Percentiles rank a stretch among this genome's conserved stretches.
phyloP scores from a whole-genome alignment of 2,797 vertebrate species.

The Novumbra hubbsi region DNA sequence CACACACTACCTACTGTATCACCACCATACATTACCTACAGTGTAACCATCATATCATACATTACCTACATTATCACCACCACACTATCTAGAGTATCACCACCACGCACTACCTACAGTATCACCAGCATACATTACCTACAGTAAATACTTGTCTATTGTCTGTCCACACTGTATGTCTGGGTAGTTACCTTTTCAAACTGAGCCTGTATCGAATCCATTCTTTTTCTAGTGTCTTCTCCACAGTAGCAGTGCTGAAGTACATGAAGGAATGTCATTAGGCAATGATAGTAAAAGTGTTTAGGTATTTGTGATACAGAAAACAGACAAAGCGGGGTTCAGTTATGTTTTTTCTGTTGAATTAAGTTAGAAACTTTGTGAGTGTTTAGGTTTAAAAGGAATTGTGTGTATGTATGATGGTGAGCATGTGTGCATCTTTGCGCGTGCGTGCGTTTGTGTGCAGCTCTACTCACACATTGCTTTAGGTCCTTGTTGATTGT shows the following conservation, averaged over 20 bases:
- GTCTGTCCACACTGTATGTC: not conserved
- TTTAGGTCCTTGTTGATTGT: constrained; percentile 69
- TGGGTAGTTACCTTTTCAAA: constrained; percentile 65
- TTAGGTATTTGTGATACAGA: not conserved
- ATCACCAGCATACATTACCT: no score
- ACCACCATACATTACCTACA: no score
- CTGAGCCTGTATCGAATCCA: constrained; percentile 55
- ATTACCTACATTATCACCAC: no score
- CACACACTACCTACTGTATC: no score
- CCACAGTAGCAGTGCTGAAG: constrained; percentile 68
- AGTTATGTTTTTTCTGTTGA: no score
- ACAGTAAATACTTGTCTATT: not conserved
- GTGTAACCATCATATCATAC: no score
- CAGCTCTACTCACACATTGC: constrained; percentile 70
- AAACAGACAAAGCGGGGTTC: no score
- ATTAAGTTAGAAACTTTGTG: not conserved
- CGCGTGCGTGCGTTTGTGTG: not conserved
- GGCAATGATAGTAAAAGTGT: not conserved
- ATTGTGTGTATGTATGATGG: not conserved
- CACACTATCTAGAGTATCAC: no score
- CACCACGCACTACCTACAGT: no score
- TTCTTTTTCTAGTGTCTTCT: constrained; percentile 59
- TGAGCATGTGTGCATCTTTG: not conserved
- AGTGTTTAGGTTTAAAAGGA: constrained; percentile 1
- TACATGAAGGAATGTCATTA: constrained; percentile 11